phyloP scores from a whole-genome alignment of 2,888 invertebrate genomes.

The Reticulitermes lucifugus region DNA sequence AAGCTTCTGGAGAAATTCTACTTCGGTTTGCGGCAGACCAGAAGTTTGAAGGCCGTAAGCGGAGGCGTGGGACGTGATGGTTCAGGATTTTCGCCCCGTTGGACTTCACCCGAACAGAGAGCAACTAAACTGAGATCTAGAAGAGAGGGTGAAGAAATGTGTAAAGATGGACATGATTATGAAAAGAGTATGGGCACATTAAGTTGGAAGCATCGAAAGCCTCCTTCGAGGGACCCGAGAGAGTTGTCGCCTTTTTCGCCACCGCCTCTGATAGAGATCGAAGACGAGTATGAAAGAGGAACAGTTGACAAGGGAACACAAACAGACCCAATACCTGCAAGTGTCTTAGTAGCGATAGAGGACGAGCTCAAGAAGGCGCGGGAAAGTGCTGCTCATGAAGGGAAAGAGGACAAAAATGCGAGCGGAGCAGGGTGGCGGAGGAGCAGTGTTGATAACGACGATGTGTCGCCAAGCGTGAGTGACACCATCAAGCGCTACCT shows the following conservation, averaged over 20 bases:
- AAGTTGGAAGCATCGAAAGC: constrained; percentile 52
- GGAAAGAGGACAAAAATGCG: constrained; percentile 45
- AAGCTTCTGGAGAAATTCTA: constrained; percentile 79
- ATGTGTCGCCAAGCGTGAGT: constrained; percentile 87
- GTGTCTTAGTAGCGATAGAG: constrained; percentile 66
- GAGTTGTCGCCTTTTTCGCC: constrained; percentile 63
- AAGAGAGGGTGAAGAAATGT: background rate
- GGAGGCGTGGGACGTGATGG: constrained; percentile 55
- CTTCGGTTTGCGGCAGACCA: constrained; percentile 77
- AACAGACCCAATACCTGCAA: constrained; percentile 72
- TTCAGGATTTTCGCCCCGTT: background rate
- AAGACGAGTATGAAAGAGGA: constrained; percentile 70
- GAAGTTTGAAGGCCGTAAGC: constrained; percentile 66
- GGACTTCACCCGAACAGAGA: background rate
- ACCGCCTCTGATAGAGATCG: constrained; percentile 77
- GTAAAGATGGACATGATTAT: constrained; percentile 54
- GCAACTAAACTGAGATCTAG: background rate
- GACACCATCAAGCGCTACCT: constrained; percentile 89
- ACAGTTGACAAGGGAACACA: constrained; percentile 70
- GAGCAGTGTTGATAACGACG: constrained; percentile 86
- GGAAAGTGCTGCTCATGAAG: constrained; percentile 61
- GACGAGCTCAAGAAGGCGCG: constrained; percentile 64
- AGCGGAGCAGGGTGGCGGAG: constrained; percentile 68
- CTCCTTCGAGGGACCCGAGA: constrained; percentile 30
- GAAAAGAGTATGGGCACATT: constrained; percentile 59